Percentiles rank a stretch among this genome's conserved stretches.
These are phyloP conservation scores for Molorchus minor DNA, from an alignment of 2,888 invertebrate genomes.

Conservation along the genomic window DNA sequence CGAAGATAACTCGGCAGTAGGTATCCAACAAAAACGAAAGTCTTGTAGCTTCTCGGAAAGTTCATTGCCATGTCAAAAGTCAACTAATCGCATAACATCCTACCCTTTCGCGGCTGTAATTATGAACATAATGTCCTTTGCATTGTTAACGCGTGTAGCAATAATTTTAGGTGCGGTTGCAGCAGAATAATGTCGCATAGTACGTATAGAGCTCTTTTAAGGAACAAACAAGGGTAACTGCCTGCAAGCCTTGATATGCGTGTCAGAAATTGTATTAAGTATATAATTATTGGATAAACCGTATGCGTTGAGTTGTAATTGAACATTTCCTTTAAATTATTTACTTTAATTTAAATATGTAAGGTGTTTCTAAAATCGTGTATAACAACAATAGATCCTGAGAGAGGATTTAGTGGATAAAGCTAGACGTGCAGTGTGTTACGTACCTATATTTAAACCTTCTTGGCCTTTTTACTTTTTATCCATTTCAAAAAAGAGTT, in stretches of 20 bases:
- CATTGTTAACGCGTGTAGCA: constrained; percentile 7
- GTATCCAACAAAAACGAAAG: constrained; percentile 46
- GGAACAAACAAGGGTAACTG: constrained; percentile 42
- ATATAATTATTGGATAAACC: not conserved
- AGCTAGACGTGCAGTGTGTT: too few relatives aligned
- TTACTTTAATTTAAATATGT: not conserved
- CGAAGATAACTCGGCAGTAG: too few relatives aligned
- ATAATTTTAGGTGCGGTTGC: constrained; percentile 1
- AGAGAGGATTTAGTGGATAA: too few relatives aligned
- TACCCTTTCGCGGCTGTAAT: not conserved
- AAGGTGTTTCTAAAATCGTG: not conserved
- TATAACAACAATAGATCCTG: not conserved
- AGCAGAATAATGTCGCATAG: not conserved
- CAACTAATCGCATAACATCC: constrained; percentile 6
- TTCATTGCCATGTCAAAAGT: constrained; percentile 44
- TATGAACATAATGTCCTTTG: constrained; percentile 3
- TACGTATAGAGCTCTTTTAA: constrained; percentile 19
- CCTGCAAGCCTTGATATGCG: constrained; percentile 38
- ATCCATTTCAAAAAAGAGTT: too few relatives aligned
- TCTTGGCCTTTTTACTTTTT: too few relatives aligned
- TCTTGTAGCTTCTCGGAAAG: constrained; percentile 35
- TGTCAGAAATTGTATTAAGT: constrained; percentile 5
- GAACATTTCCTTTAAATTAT: not conserved
- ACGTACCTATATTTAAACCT: too few relatives aligned
- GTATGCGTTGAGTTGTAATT: not conserved